phyloP scores from a whole-genome alignment of 2,888 invertebrate genomes.

The Scaptomyza parva region DNA sequence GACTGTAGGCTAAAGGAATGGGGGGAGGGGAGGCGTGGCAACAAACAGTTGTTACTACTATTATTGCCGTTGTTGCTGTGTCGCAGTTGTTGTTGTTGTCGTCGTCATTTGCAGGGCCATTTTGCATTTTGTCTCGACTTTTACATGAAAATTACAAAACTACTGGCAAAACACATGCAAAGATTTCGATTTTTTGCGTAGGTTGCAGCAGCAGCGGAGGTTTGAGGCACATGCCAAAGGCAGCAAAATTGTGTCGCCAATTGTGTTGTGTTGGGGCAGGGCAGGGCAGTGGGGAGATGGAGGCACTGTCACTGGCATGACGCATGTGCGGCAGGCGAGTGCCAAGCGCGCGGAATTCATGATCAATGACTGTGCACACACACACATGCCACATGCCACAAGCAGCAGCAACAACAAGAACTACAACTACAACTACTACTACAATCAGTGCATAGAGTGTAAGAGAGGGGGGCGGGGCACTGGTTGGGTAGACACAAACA shows the following conservation, averaged over 20 bases:
- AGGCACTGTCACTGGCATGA: slow-evolving; percentile 64
- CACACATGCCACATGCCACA: slow-evolving; percentile 65
- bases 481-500: slow-evolving; percentile 61
- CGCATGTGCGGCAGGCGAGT: slow-evolving; percentile 72
- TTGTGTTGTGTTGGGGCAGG: slow-evolving; percentile 16
- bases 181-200: slow-evolving; percentile 63
- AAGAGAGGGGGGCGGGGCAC: neutral
- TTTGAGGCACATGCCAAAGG: slow-evolving; percentile 70
- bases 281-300: neutral
- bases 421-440: slow-evolving; percentile 24
- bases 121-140: slow-evolving; percentile 78
- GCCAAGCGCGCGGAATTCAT: slow-evolving; percentile 77
- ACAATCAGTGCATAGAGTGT: slow-evolving; percentile 51
- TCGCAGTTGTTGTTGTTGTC: slow-evolving; percentile 19
- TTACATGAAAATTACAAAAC: slow-evolving; percentile 80
- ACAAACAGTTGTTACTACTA: slow-evolving; percentile 46
- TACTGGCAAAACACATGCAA: slow-evolving; percentile 58
- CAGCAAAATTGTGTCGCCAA: slow-evolving; percentile 77
- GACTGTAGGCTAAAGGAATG: slow-evolving; percentile 47
- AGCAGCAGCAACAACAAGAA: slow-evolving; percentile 40
- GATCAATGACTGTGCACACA: slow-evolving; percentile 77
- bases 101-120: slow-evolving; percentile 73
- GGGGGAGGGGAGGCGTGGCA: slow-evolving; percentile 63
- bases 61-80: slow-evolving; percentile 29
- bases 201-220: slow-evolving; percentile 31